phyloP scores from a whole-genome alignment of 2,888 invertebrate species.

The Dryococelus australis region DNA sequence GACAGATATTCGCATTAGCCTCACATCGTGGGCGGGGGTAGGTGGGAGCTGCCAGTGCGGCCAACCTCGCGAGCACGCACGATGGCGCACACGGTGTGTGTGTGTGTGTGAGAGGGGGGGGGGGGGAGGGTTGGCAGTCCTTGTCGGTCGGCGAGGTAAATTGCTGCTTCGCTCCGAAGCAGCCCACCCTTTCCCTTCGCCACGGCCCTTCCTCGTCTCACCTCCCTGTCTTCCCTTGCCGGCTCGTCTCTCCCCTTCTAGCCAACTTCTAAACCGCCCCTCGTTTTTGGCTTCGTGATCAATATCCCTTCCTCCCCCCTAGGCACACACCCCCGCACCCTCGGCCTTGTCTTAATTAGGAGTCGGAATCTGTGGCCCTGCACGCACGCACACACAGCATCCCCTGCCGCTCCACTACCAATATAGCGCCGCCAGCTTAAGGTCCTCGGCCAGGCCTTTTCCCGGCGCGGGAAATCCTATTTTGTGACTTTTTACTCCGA shows the following conservation, averaged over 20 bases:
- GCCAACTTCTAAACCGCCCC: constrained; percentile 40
- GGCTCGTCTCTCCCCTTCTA: not conserved
- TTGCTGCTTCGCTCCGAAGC: constrained; percentile 26
- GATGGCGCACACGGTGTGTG: constrained; percentile 16
- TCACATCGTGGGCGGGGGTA: not conserved
- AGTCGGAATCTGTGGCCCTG: constrained; percentile 81
- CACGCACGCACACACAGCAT: constrained; percentile 33
- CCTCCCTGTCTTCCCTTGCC: constrained; percentile 26
- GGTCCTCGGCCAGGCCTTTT: not conserved
- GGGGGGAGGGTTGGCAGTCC: constrained; percentile 17
- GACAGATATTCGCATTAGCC: constrained; percentile 16
- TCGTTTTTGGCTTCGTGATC: constrained; percentile 48
- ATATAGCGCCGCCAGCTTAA: constrained; percentile 31
- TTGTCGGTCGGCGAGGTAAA: constrained; percentile 34
- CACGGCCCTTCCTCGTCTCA: not conserved
- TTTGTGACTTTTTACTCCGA: constrained; percentile 9
- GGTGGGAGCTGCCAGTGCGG: not conserved
- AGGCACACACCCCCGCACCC: constrained; percentile 52
- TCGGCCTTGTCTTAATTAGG: constrained; percentile 81
- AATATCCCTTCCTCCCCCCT: constrained; percentile 54
- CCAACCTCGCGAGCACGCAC: constrained; percentile 16
- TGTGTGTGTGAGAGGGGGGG: not conserved
- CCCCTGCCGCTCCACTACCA: constrained; percentile 22
- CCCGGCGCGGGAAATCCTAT: not conserved
- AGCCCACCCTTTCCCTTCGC: not conserved